A percentile compares a stretch with the other conserved stretches of the same genome.
Conservation (phyloP, 1,140 invertebrate species). For the Neoseiulus cucumeris region DNA sequence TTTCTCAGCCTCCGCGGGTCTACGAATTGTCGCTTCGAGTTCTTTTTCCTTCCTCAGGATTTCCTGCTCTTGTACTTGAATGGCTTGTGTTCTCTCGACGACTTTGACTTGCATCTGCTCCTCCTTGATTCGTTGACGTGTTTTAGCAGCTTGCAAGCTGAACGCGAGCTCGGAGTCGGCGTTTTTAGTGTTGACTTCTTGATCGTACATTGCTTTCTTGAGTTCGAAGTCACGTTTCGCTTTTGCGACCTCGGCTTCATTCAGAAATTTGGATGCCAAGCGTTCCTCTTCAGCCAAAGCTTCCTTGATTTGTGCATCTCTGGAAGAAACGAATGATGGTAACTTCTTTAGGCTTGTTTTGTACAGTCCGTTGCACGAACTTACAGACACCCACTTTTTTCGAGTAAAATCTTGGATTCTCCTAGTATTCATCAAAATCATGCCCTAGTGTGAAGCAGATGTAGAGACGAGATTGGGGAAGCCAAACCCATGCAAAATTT, state of each 20-base stretch:
- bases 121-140: conserved; percentile 32
- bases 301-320: conserved; percentile 67
- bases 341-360: conserved; percentile 28
- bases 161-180: conserved; percentile 32
- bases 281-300: conserved; percentile 86
- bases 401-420: no score
- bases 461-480: no score
- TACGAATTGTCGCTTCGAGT: conserved; percentile 29
- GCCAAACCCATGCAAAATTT: no score
- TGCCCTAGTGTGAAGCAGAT: no score
- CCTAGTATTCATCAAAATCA: no score
- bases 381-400: no score
- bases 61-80: conserved; percentile 26
- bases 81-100: conserved; percentile 31
- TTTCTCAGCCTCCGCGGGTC: conserved; percentile 32
- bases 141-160: conserved; percentile 32
- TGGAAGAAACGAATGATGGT: not conserved
- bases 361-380: no score
- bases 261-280: conserved; percentile 55
- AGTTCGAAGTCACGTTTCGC: conserved; percentile 86
- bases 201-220: conserved; percentile 89
- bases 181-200: conserved; percentile 80
- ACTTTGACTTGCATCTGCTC: conserved; percentile 32
- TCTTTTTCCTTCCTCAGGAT: conserved; percentile 25
- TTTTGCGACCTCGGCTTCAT: conserved; percentile 91